A percentile compares a stretch with the other conserved stretches of the same genome.
Conservation (phyloP, 2,113 vertebrate species). For the Boulengeromyrus knoepffleri region DNA sequence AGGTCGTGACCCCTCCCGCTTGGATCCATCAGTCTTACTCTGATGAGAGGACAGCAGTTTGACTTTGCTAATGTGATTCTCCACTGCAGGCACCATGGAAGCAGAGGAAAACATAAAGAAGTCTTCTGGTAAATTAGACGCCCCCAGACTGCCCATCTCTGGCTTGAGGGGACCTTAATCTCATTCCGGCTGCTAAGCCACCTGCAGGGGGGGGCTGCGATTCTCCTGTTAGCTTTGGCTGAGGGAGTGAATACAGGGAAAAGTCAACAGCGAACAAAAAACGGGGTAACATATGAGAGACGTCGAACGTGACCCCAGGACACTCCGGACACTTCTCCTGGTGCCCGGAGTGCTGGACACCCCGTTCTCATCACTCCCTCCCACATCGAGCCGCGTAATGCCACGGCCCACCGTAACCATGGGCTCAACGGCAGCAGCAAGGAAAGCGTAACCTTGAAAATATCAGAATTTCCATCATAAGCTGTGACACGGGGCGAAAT, state of each 20-base stretch:
- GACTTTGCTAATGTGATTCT: slow-evolving; percentile 58
- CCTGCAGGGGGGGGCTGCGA: slow-evolving; percentile 53
- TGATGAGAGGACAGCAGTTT: slow-evolving; percentile 46
- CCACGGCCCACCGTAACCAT: background rate
- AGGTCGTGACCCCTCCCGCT: slow-evolving; percentile 32
- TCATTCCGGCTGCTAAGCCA: slow-evolving; percentile 64
- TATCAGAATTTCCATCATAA: slow-evolving; percentile 2
- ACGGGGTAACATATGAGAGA: background rate
- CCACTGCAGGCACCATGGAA: slow-evolving; percentile 38
- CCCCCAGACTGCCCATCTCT: slow-evolving; percentile 55
- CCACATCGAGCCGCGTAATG: background rate
- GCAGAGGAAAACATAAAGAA: slow-evolving; percentile 36
- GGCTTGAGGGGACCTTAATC: slow-evolving; percentile 59
- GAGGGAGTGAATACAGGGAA: slow-evolving; percentile 11
- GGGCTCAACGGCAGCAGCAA: background rate
- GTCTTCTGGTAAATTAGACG: slow-evolving; percentile 60
- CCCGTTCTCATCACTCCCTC: no score
- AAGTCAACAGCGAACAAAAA: background rate
- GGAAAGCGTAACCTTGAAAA: slow-evolving; percentile 3
- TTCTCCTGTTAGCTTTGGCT: slow-evolving; percentile 54
- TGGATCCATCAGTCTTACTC: slow-evolving; percentile 52
- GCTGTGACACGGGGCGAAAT: background rate
- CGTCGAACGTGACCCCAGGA: background rate
- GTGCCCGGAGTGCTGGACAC: background rate
- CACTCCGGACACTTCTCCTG: background rate